Evolutionary conservation across 2,797 vertebrate species (phyloP).

Genomic region (Hypotaenidia philippensis): DNA sequence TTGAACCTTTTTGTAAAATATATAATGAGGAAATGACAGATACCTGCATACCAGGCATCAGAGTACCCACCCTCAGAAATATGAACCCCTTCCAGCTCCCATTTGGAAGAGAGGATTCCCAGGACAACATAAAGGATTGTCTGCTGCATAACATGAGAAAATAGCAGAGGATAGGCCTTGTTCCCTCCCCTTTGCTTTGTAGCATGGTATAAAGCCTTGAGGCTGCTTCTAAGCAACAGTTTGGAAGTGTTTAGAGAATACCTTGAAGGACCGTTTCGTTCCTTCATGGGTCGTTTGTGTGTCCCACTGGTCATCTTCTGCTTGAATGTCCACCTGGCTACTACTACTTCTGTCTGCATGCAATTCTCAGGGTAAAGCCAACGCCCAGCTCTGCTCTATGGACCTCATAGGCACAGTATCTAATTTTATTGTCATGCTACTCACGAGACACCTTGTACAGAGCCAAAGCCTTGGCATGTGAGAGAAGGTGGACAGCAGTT

Average conservation of each 20-base stretch:
- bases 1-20: constrained; percentile 89
- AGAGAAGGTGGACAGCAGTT: background rate
- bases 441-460: background rate
- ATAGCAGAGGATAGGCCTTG: constrained; percentile 82
- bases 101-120: constrained; percentile 84
- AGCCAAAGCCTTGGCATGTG: background rate
- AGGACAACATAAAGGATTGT: constrained; percentile 83
- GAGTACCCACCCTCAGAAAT: constrained; percentile 82
- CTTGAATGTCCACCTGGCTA: background rate
- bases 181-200: constrained; percentile 40
- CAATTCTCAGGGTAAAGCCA: background rate
- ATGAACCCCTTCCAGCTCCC: constrained; percentile 82
- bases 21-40: constrained; percentile 93
- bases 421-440: background rate
- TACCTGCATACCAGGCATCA: constrained; percentile 87
- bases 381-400: background rate
- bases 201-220: background rate
- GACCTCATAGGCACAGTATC: background rate
- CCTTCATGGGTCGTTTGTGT: background rate
- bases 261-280: background rate
- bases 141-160: constrained; percentile 81
- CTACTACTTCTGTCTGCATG: background rate
- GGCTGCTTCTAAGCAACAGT: background rate
- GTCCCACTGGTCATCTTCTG: background rate
- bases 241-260: background rate